These are phyloP conservation scores for Cardiocondyla obscurior DNA, from an alignment of 1,140 invertebrate species.

Conservation along the genomic window DNA sequence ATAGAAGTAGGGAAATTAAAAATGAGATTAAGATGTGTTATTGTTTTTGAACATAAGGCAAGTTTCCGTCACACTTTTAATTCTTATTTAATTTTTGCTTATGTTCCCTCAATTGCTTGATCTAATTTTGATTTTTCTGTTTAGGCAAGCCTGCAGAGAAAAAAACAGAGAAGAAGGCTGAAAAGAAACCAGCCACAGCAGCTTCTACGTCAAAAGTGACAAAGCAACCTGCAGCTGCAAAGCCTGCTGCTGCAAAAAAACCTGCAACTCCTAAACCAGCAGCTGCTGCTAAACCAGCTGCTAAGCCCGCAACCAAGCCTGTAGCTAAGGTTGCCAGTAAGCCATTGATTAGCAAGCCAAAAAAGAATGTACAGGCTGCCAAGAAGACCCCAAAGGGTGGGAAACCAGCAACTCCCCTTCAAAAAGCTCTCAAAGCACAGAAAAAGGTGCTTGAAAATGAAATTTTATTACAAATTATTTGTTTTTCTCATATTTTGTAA, in stretches of 20 bases:
- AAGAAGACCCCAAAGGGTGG: conserved; percentile 85
- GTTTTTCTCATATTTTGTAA: background rate
- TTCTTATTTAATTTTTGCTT: background rate
- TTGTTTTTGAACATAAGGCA: background rate
- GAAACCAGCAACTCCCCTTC: conserved; percentile 81
- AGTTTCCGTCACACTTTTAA: background rate
- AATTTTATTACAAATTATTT: background rate
- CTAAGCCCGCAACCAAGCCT: conserved; percentile 83
- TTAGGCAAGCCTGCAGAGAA: conserved; percentile 86
- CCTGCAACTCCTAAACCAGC: conserved; percentile 77
- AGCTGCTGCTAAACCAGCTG: conserved; percentile 79
- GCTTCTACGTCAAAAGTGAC: conserved; percentile 74
- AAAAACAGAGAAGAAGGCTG: conserved; percentile 86
- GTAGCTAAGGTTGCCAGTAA: conserved; percentile 83
- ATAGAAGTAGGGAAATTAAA: too few relatives aligned
- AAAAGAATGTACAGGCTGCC: conserved; percentile 85
- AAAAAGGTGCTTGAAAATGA: conserved; percentile 87
- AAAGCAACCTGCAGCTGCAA: conserved; percentile 78
- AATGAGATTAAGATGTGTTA: too few relatives aligned
- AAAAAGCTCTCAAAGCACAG: conserved; percentile 89
- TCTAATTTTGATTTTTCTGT: background rate
- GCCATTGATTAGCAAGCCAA: conserved; percentile 85
- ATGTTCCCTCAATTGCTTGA: background rate
- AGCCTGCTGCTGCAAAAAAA: conserved; percentile 73
- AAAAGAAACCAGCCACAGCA: conserved; percentile 82